Conservation (phyloP, 1,140 invertebrate species). For the Neodiprion pinetum region DNA sequence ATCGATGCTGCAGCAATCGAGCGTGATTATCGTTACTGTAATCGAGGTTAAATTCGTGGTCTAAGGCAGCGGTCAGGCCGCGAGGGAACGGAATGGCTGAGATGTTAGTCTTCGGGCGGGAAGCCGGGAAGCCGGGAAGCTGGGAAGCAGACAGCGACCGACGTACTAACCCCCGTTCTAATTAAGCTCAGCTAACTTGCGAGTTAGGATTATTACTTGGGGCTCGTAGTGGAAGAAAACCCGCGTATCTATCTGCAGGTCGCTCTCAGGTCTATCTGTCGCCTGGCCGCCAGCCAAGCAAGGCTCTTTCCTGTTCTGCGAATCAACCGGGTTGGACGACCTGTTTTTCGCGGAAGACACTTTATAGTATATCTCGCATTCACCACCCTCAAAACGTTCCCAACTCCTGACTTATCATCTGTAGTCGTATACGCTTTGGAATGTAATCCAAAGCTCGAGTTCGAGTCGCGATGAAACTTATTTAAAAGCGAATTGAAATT, state of each 20-base stretch:
- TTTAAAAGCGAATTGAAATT: too few relatives aligned
- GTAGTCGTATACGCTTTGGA: too few relatives aligned
- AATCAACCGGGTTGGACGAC: neutral
- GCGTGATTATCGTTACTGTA: neutral
- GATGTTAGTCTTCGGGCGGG: slow-evolving; percentile 41
- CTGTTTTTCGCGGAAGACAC: neutral
- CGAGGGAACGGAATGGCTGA: slow-evolving; percentile 40
- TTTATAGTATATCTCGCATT: too few relatives aligned
- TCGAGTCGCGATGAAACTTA: too few relatives aligned
- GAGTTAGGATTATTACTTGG: slow-evolving; percentile 60
- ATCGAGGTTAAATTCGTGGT: slow-evolving; percentile 2
- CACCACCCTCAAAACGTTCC: too few relatives aligned
- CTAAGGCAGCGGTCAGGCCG: neutral
- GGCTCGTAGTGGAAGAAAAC: slow-evolving; percentile 39
- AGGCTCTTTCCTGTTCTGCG: slow-evolving; percentile 12
- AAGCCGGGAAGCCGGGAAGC: slow-evolving; percentile 38
- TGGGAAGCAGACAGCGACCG: neutral
- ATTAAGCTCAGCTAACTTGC: slow-evolving; percentile 57
- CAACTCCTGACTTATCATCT: too few relatives aligned
- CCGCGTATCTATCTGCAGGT: slow-evolving; percentile 8
- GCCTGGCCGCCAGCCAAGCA: slow-evolving; percentile 41
- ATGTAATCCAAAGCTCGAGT: too few relatives aligned
- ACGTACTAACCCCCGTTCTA: slow-evolving; percentile 49
- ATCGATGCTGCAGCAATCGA: neutral
- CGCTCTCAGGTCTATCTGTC: slow-evolving; percentile 8